Conservation (phyloP, 2,797 vertebrate species). For the Chiloscyllium punctatum region DNA sequence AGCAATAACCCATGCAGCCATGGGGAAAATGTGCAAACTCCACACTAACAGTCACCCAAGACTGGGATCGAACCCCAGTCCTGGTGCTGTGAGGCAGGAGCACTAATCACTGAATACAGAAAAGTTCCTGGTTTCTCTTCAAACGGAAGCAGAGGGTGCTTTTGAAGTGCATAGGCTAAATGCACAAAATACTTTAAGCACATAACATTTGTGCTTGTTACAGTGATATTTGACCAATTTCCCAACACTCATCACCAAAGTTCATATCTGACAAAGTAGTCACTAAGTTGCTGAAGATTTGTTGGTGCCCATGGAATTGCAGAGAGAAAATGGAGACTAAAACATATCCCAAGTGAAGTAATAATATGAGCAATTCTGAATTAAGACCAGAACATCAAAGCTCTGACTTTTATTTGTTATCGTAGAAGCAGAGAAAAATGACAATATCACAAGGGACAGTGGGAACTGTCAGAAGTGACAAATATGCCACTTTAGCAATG, state of each 20-base stretch:
- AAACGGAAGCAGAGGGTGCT: not conserved
- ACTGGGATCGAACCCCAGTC: no score
- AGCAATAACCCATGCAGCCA: no score
- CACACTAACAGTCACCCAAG: no score
- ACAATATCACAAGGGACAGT: not conserved
- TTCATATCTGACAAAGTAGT: not conserved
- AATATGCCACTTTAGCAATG: not conserved
- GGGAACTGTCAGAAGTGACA: conserved; percentile 17
- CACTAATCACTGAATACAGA: not conserved
- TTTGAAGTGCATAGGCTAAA: not conserved
- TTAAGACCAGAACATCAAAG: not conserved
- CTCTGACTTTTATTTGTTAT: not conserved
- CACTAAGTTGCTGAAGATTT: not conserved
- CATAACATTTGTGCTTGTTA: not conserved
- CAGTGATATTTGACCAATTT: not conserved
- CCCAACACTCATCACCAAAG: not conserved
- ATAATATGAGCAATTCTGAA: not conserved
- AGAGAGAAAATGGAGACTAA: not conserved
- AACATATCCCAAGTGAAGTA: not conserved
- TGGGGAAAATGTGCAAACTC: no score
- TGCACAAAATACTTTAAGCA: not conserved
- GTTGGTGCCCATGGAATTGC: not conserved
- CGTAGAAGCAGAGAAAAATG: not conserved
- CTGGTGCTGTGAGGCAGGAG: no score
- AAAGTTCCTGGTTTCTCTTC: not conserved